A percentile compares a stretch with the other conserved stretches of the same genome.
Conservation (phyloP, 2,888 invertebrate genomes). For the Microchrysa polita region DNA sequence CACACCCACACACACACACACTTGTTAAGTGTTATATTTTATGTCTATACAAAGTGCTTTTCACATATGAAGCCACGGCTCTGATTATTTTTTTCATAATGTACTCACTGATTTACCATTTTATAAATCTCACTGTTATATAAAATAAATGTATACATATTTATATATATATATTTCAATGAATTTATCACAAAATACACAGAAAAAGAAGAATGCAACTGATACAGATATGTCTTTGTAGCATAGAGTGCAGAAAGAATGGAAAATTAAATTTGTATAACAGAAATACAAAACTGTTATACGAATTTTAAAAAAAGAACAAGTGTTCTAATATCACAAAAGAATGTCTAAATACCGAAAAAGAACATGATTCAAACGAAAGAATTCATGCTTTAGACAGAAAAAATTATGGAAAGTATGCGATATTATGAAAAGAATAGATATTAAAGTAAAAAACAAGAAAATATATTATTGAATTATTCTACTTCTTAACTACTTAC, state of each 20-base stretch:
- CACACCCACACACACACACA: no score
- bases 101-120: conserved; percentile 40
- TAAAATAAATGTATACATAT: neutral
- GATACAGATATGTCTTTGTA: neutral
- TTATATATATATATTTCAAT: no score
- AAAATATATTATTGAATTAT: neutral
- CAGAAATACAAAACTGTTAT: conserved; percentile 2
- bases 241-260: neutral
- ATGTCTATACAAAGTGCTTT: conserved; percentile 60
- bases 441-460: neutral
- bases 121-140: neutral
- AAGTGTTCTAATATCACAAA: no score
- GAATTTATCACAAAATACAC: no score
- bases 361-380: neutral
- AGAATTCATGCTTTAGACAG: neutral
- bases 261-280: conserved; percentile 5
- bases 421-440: neutral
- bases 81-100: conserved; percentile 66
- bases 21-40: neutral
- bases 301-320: no score
- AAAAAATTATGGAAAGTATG: neutral
- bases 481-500: conserved; percentile 15
- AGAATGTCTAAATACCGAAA: no score
- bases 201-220: neutral
- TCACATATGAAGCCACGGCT: conserved; percentile 66